Evolutionary conservation across 2,888 invertebrate species (phyloP).

Genomic region (Crocallis elinguaria): DNA sequence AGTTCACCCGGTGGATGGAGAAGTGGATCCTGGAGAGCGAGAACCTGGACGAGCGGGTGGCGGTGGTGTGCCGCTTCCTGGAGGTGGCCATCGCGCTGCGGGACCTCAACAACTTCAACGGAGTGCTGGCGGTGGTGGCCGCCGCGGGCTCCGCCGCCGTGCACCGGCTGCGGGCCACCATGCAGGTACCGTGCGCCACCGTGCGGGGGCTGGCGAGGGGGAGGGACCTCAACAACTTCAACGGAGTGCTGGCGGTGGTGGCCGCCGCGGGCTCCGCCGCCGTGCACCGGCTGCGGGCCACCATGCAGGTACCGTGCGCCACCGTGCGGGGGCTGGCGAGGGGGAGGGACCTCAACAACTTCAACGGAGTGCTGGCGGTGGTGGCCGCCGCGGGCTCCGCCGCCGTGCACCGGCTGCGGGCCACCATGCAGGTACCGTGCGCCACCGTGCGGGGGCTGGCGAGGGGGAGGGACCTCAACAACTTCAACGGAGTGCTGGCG

Average conservation of each 20-base stretch:
- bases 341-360: constrained; percentile 97
- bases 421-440: constrained; percentile 44
- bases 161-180: constrained; percentile 89
- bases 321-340: not conserved
- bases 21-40: constrained; percentile 97
- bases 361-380: constrained; percentile 93
- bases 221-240: constrained; percentile 99
- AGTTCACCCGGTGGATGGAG: constrained; percentile 98
- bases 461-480: too few species aligned
- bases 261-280: constrained; percentile 97
- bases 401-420: constrained; percentile 93
- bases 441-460: too few species aligned
- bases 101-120: constrained; percentile 99
- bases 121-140: constrained; percentile 96
- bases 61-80: constrained; percentile 94
- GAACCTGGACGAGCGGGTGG: constrained; percentile 97
- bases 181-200: constrained; percentile 1
- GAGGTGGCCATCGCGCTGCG: constrained; percentile 97
- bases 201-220: constrained; percentile 63
- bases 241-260: constrained; percentile 96
- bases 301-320: constrained; percentile 4
- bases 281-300: constrained; percentile 92
- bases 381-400: constrained; percentile 96
- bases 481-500: constrained; percentile 94
- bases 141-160: constrained; percentile 97